Percentiles rank a stretch among this genome's conserved stretches.
phyloP scores from a whole-genome alignment of 1,140 invertebrate genomes.

The Euura lappo region DNA sequence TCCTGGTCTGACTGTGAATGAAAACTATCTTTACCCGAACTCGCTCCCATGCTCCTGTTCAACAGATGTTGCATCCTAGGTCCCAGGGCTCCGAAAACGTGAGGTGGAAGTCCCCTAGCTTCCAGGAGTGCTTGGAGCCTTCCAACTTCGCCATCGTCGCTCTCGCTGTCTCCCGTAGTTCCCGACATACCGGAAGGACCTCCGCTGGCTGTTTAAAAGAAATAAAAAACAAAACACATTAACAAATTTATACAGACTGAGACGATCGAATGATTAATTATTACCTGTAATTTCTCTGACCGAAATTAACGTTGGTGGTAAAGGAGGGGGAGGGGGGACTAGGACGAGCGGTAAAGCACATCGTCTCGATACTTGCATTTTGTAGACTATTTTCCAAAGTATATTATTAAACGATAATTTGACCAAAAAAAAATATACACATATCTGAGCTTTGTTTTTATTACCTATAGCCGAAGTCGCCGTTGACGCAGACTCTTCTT shows the following conservation, averaged over 20 bases:
- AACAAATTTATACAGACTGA: too few relatives aligned
- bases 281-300: too few relatives aligned
- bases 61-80: constrained; percentile 97
- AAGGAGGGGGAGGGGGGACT: too few relatives aligned
- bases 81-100: constrained; percentile 92
- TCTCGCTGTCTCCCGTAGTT: constrained; percentile 60
- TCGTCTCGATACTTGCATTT: too few relatives aligned
- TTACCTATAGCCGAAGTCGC: constrained; percentile 48
- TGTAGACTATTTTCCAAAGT: too few relatives aligned
- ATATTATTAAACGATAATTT: too few relatives aligned
- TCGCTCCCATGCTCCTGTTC: constrained; percentile 90
- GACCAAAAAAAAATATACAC: not conserved
- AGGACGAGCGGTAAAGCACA: too few relatives aligned
- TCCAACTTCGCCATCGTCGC: constrained; percentile 88
- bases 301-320: too few relatives aligned
- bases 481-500: constrained; percentile 49
- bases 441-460: not conserved
- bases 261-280: too few relatives aligned
- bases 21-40: constrained; percentile 66
- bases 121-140: constrained; percentile 89
- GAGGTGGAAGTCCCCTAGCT: constrained; percentile 91
- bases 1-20: not conserved
- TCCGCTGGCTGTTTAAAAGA: constrained; percentile 38
- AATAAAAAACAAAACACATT: not conserved
- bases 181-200: constrained; percentile 56